These are phyloP conservation scores for Etheostoma spectabile DNA, from an alignment of 2,113 vertebrate genomes.

Conservation along the genomic window DNA sequence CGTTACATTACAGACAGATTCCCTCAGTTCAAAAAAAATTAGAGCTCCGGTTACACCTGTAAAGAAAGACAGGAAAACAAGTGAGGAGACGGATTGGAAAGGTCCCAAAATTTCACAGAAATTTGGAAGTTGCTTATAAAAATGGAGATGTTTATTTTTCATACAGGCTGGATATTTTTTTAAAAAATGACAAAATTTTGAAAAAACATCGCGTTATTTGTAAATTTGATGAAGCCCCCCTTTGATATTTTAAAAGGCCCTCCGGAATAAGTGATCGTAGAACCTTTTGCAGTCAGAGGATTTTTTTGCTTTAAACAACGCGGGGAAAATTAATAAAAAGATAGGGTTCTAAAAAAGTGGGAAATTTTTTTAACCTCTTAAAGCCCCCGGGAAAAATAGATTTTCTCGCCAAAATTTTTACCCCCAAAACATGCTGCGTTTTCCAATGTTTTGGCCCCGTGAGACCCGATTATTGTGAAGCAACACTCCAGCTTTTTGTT, in stretches of 20 bases:
- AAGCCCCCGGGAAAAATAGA: too few species aligned
- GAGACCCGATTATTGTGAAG: too few species aligned
- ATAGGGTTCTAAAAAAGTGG: too few species aligned
- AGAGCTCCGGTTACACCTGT: conserved; percentile 71
- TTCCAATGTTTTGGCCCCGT: too few species aligned
- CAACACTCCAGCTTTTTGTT: too few species aligned
- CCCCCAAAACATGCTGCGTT: too few species aligned
- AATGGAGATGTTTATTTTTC: not conserved
- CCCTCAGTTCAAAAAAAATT: conserved; percentile 82
- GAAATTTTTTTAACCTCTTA: too few species aligned
- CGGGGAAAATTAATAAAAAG: not conserved
- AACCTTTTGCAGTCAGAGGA: not conserved
- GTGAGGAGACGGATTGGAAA: conserved; percentile 28
- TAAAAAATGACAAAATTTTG: conserved; percentile 27
- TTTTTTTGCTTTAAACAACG: not conserved
- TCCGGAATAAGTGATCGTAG: not conserved
- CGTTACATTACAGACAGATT: conserved; percentile 88
- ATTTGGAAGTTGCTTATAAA: conserved; percentile 26
- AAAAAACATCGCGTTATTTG: not conserved
- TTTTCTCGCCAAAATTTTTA: too few species aligned
- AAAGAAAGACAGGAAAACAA: conserved; percentile 51
- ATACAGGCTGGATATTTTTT: too few species aligned
- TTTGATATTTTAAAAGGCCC: conserved; percentile 14
- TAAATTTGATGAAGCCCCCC: conserved; percentile 10
- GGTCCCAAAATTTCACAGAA: conserved; percentile 25